Evolutionary conservation across 2,888 invertebrate genomes (phyloP), one percentile per base, ranked within the genome.

Genomic region (Nymphalis polychloros): DNA sequence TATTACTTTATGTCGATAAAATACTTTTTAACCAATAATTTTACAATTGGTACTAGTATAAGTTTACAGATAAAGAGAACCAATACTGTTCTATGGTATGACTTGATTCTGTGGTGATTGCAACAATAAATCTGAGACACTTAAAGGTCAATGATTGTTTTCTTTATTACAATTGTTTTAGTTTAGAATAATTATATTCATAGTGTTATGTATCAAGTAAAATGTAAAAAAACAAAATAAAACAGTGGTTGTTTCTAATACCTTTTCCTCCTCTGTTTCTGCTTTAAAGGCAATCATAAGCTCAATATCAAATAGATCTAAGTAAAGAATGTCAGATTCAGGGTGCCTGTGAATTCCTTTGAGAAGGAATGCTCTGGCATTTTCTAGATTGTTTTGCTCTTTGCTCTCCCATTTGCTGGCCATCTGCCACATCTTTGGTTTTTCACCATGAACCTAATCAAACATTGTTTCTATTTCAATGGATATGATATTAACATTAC

Each of bases 341-440:
- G 95, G 95, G 84, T 97, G 96, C 73, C 96, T 93, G 64, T 96
- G 95, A 23, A 98, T 86, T 0, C 96, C 98, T 79, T 96, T 94
- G 55, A 97, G 90, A 20, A 98, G 89, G 72, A 96, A 94, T 70
- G 93, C 93, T 73, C 96, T 93, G 0, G 97, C 97, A 76, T 93
- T 95, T 27, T 95, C 94, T 16, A 95, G 81, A 74, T 96, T 95
- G 47, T 94, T 90, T 71, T 94, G 94, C 71, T 95, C 95, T 77
- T 95, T 94, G 64, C 94, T 94, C 84, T 97, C 96, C 95, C 95
- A 97, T 76, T 94, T 94, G 13, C 97, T 96, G 0, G 97, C 97
- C 74, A 95, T 88, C 68, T 95, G 94, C 97, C 97, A 98, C 71
- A 96, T 91, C 75, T 95, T 94, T 16, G 95, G 95, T 76, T 95